These are phyloP conservation scores for Brachyhypopomus occidentalis DNA, from an alignment of 2,113 vertebrate species.

Conservation along the genomic window DNA sequence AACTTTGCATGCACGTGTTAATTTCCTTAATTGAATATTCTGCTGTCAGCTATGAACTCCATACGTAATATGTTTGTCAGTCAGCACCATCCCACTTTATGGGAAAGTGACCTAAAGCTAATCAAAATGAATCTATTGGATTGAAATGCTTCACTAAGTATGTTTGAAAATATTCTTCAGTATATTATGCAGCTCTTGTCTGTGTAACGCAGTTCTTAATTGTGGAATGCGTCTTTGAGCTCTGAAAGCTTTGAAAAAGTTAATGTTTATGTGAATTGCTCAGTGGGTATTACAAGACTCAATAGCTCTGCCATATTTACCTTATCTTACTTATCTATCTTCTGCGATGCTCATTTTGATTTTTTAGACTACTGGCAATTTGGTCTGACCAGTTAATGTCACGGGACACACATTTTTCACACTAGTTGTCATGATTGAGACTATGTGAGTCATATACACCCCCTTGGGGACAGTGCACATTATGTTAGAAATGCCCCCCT, in stretches of 20 bases:
- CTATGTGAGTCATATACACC: background rate
- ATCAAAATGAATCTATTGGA: conserved; percentile 35
- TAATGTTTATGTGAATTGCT: no score
- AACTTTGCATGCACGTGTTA: conserved; percentile 13
- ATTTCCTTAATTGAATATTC: conserved; percentile 63
- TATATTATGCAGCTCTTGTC: conserved; percentile 3
- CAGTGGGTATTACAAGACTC: no score
- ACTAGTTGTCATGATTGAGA: background rate
- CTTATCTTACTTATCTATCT: no score
- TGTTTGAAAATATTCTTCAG: conserved; percentile 22
- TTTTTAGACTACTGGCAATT: background rate
- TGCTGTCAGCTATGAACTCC: conserved; percentile 33
- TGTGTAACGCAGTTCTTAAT: no score
- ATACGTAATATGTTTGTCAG: conserved; percentile 42
- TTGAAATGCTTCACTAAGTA: conserved; percentile 34
- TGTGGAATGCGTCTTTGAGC: conserved; percentile 6
- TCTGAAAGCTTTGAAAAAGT: conserved; percentile 19
- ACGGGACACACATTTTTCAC: conserved; percentile 8
- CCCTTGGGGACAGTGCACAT: background rate
- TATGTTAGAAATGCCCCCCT: background rate
- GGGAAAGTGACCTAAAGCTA: conserved; percentile 9
- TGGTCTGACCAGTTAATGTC: background rate
- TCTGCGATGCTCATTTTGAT: no score
- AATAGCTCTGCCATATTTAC: no score
- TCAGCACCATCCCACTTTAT: conserved; percentile 16